phyloP scores from a whole-genome alignment of 2,113 vertebrate genomes.

The Bathybates hornii region DNA sequence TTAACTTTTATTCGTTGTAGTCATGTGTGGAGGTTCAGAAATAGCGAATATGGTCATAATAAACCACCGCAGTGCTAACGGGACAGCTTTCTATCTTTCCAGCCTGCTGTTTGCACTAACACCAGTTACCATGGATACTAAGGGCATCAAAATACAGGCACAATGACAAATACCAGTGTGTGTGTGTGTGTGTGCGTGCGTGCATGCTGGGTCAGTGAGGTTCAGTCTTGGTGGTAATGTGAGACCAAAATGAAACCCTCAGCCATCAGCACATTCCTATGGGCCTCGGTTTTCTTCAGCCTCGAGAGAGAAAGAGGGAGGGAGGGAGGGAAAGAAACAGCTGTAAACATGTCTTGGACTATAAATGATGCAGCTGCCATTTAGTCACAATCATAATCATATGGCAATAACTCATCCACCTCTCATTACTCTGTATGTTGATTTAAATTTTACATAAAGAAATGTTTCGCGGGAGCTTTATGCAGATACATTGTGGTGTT shows the following conservation, averaged over 20 bases:
- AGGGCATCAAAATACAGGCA: constrained; percentile 60
- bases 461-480: neutral
- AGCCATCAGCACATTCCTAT: constrained; percentile 75
- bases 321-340: neutral
- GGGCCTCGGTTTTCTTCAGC: constrained; percentile 50
- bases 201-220: constrained; percentile 58
- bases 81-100: constrained; percentile 57
- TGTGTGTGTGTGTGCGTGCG: neutral
- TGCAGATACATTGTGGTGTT: neutral
- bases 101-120: constrained; percentile 38
- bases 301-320: constrained; percentile 5
- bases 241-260: constrained; percentile 59
- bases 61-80: constrained; percentile 21
- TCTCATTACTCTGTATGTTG: neutral
- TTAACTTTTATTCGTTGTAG: neutral
- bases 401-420: neutral
- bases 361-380: neutral
- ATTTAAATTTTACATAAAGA: neutral
- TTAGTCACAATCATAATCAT: neutral
- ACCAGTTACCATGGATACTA: constrained; percentile 48
- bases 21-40: neutral
- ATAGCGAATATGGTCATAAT: neutral
- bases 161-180: constrained; percentile 51
- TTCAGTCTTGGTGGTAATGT: constrained; percentile 67
- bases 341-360: constrained; percentile 39